Evolutionary conservation across 1,140 invertebrate species (phyloP).

Genomic region (Homarus americanus): DNA sequence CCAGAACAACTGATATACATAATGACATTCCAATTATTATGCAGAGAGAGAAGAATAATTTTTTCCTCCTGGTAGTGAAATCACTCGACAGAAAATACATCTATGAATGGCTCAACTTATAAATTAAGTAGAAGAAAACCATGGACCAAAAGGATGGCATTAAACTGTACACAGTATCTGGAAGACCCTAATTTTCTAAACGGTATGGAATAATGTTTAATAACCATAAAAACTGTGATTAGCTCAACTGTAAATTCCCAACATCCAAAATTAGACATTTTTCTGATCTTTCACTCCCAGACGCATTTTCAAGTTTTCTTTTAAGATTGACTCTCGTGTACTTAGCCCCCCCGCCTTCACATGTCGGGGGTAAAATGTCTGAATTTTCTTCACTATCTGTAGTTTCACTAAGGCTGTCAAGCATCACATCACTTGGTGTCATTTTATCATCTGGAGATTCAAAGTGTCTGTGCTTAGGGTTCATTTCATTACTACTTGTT

Average conservation of each 20-base stretch:
- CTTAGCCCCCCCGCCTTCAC: conserved; percentile 6
- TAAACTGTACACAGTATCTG: background rate
- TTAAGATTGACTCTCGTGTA: conserved; percentile 31
- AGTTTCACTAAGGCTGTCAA: conserved; percentile 32
- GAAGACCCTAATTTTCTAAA: background rate
- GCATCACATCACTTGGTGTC: conserved; percentile 12
- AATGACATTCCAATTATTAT: too few species aligned
- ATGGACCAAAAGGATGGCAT: background rate
- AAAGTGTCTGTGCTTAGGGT: background rate
- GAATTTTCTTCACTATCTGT: conserved; percentile 50
- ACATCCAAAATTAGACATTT: conserved; percentile 53
- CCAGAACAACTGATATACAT: too few species aligned
- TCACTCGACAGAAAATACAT: too few species aligned
- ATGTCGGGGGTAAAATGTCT: conserved; percentile 11
- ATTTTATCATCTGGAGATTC: conserved; percentile 31
- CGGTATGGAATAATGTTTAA: background rate
- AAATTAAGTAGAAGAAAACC: too few species aligned
- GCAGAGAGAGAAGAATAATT: too few species aligned
- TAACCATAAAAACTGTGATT: background rate
- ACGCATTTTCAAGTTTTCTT: conserved; percentile 55
- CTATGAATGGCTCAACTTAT: too few species aligned
- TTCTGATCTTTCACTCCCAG: conserved; percentile 43
- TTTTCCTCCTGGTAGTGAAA: too few species aligned
- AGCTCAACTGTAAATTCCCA: conserved; percentile 40
- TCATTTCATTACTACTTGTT: background rate